Conservation (phyloP, 2,888 invertebrate genomes). For the Perizoma affinitatum region DNA sequence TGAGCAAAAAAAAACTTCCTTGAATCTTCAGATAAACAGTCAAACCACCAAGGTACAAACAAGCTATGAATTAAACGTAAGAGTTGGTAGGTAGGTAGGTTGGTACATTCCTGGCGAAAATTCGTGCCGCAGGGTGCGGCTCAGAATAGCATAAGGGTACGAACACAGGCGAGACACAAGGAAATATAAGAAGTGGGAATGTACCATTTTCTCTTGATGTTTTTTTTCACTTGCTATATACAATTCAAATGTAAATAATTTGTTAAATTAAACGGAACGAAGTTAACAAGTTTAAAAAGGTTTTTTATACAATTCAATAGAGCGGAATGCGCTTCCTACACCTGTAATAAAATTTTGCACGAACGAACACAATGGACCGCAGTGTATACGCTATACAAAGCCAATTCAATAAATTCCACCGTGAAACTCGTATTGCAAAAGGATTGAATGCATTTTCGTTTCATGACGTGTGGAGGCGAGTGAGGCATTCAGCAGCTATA, state of each 20-base stretch:
- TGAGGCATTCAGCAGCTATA: conserved; percentile 37
- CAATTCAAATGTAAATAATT: conserved; percentile 8
- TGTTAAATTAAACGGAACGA: conserved; percentile 14
- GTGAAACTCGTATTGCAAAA: conserved; percentile 61
- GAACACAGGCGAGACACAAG: too few relatives aligned
- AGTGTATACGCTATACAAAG: conserved; percentile 63
- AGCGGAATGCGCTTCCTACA: conserved; percentile 41
- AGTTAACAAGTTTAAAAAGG: conserved; percentile 21
- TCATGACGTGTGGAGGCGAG: conserved; percentile 54
- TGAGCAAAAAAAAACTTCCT: too few relatives aligned
- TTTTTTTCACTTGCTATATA: too few relatives aligned
- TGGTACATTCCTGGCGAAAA: too few relatives aligned
- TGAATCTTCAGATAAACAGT: too few relatives aligned
- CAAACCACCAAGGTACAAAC: too few relatives aligned
- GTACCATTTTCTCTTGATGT: too few relatives aligned
- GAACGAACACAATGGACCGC: conserved; percentile 62
- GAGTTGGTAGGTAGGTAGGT: too few relatives aligned
- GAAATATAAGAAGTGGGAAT: too few relatives aligned
- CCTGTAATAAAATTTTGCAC: conserved; percentile 63
- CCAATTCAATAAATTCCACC: conserved; percentile 73
- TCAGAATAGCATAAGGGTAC: too few relatives aligned
- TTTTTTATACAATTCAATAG: conserved; percentile 39
- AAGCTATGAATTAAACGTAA: too few relatives aligned
- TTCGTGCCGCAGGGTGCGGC: too few relatives aligned
- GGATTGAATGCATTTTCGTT: conserved; percentile 73